Conservation (phyloP, 2,113 vertebrate genomes). For the Verasper variegatus region DNA sequence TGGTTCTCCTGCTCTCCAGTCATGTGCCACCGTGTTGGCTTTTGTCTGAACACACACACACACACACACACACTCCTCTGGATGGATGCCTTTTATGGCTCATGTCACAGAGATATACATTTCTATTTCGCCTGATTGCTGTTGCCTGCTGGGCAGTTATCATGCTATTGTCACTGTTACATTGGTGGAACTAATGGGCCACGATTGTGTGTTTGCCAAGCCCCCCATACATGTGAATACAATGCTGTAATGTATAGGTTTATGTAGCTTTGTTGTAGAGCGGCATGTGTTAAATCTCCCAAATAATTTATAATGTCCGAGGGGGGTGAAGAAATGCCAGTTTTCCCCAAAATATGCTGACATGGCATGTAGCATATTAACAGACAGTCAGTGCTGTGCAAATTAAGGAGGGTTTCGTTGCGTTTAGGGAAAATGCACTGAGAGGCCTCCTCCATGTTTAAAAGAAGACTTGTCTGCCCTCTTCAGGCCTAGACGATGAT, state of each 20-base stretch:
- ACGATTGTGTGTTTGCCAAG: constrained; percentile 48
- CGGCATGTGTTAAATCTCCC: not conserved
- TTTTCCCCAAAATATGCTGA: not conserved
- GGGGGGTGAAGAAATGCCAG: not conserved
- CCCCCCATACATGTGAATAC: constrained; percentile 26
- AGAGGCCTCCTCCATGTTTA: constrained; percentile 16
- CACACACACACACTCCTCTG: constrained; percentile 48
- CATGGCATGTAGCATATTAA: not conserved
- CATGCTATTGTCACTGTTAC: constrained; percentile 70
- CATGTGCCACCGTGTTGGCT: constrained; percentile 55
- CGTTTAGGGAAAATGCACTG: not conserved
- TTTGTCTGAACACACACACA: constrained; percentile 58
- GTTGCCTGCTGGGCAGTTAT: constrained; percentile 72
- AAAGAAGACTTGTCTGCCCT: constrained; percentile 74
- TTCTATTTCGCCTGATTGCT: constrained; percentile 72
- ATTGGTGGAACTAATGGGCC: constrained; percentile 73
- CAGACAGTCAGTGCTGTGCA: not conserved
- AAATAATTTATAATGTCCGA: constrained; percentile 3
- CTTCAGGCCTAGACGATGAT: constrained; percentile 73
- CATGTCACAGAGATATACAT: constrained; percentile 74
- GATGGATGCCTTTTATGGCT: constrained; percentile 75
- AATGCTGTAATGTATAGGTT: constrained; percentile 19
- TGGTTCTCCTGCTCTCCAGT: constrained; percentile 59
- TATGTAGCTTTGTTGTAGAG: constrained; percentile 21
- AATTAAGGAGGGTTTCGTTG: constrained; percentile 13